Percentiles rank a stretch among this genome's conserved stretches.
Evolutionary conservation across 1,140 invertebrate genomes (phyloP).

Genomic region (Rhyacophila brunnea): DNA sequence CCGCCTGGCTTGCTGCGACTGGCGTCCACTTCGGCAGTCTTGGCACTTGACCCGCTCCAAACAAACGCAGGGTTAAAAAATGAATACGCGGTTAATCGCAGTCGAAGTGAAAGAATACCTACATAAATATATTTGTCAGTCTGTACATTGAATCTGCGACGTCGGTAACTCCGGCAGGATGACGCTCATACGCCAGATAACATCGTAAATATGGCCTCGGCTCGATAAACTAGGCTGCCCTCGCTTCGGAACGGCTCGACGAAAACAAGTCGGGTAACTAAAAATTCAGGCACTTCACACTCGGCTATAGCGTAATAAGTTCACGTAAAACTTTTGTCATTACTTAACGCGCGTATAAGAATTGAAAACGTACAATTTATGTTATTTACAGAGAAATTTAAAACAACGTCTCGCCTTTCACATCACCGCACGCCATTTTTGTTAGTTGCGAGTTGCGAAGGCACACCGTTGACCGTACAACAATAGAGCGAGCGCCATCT

Average conservation of each 20-base stretch:
- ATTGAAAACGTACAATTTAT: constrained; percentile 39
- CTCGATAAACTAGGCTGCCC: constrained; percentile 39
- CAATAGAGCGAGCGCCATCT: constrained; percentile 51
- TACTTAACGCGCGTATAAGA: constrained; percentile 2
- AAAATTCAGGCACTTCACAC: constrained; percentile 16
- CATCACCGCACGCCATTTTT: constrained; percentile 55
- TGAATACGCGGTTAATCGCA: constrained; percentile 2
- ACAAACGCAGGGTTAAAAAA: constrained; percentile 16
- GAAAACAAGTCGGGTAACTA: constrained; percentile 15
- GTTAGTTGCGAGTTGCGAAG: constrained; percentile 47
- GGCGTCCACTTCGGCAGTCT: constrained; percentile 26
- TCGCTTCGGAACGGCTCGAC: constrained; percentile 18
- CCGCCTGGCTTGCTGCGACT: constrained; percentile 11
- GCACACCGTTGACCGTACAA: constrained; percentile 50
- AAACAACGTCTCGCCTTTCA: constrained; percentile 58
- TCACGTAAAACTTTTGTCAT: constrained; percentile 9
- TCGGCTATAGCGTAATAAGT: constrained; percentile 16
- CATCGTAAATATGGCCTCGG: constrained; percentile 58
- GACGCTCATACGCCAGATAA: constrained; percentile 56
- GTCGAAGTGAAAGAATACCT: constrained; percentile 9
- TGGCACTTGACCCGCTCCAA: constrained; percentile 23
- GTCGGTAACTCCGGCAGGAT: constrained; percentile 29
- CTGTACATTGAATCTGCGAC: constrained; percentile 1
- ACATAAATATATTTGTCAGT: constrained; percentile 1
- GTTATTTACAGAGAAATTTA: constrained; percentile 55